Evolutionary conservation across 2,888 invertebrate species (phyloP), one percentile per base, ranked within the genome.

Genomic region (Coelogynopora nodosa): DNA sequence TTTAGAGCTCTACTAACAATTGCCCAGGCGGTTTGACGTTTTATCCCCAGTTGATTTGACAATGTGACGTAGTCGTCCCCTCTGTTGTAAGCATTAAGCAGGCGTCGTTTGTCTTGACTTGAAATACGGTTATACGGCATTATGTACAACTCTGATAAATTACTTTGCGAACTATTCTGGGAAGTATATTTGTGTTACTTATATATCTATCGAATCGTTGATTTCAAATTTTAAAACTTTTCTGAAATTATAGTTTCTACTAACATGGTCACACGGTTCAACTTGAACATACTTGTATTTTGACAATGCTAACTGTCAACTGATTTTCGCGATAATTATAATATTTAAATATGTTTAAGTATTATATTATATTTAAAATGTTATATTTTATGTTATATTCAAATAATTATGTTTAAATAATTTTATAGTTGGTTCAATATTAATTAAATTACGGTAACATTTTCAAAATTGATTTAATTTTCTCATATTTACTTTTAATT

Each of bases 111-210:
- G 74, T 74, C 74, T 74, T 74, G 74, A 26, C 2, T 74, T 74
- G 74, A 74, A 74, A 74, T 74, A 74, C 74, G 23, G 74, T 74
- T 74, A 74, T 74, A 74, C 74, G 74, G 74, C 23, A 74, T 74
- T 23, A n/a, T n/a, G n/a, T n/a, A n/a, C n/a, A n/a, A n/a, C n/a
- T n/a, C 74, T 74, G 74, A 74, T 74, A 74, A 74, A 74, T 74
- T 74, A 74, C 27, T 74, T 74, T 74, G 74, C 74, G 74, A 74
- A 74, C 74, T 74, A 74, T 74, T 74, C 74, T 74, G 74, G 74
- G 74, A 74, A 74, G 74, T 74, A 74, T 74, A 5, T 74, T 74
- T 13, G 74, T 74, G 5, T 74, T 74, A 74, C 74, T 74, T 26
- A 23, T 74, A 74, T 74, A 74, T n/a, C n/a, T n/a, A n/a, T n/a